phyloP scores from a whole-genome alignment of 2,113 vertebrate genomes.

The Alaudala cheleensis region DNA sequence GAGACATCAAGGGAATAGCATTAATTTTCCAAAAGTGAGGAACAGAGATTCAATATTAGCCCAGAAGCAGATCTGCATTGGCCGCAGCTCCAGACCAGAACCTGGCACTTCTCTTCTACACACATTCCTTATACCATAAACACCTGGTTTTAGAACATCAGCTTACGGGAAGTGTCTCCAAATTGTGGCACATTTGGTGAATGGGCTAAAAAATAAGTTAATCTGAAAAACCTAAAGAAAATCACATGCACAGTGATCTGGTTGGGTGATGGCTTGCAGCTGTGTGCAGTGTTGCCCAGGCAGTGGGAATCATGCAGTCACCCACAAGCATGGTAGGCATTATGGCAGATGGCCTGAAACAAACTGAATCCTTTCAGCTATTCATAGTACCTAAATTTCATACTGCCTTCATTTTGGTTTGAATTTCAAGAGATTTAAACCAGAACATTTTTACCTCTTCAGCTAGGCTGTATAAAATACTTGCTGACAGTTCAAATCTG shows the following conservation, averaged over 20 bases:
- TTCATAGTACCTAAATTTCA: not conserved
- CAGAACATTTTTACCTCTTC: conserved; percentile 43
- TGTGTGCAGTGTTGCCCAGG: not conserved
- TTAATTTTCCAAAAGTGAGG: not conserved
- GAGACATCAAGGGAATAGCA: not conserved
- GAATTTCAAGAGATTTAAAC: conserved; percentile 57
- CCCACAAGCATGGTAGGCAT: not conserved
- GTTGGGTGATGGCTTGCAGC: not conserved
- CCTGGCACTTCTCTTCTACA: not conserved
- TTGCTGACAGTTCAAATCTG: conserved; percentile 77
- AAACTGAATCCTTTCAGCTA: not conserved
- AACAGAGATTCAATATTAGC: not conserved
- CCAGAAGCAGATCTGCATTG: not conserved
- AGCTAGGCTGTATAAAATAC: conserved; percentile 67
- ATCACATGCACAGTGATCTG: not conserved
- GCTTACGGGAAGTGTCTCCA: not conserved
- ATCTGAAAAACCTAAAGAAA: not conserved
- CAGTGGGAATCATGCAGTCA: not conserved
- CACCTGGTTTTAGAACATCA: not conserved
- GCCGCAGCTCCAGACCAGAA: not conserved
- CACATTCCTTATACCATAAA: not conserved
- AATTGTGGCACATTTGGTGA: not conserved
- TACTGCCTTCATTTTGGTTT: not conserved
- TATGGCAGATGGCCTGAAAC: not conserved
- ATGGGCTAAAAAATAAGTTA: not conserved